Base-by-base conservation (phyloP, 2,888 invertebrate genomes). In the Euplagia quadripunctaria region DNA sequence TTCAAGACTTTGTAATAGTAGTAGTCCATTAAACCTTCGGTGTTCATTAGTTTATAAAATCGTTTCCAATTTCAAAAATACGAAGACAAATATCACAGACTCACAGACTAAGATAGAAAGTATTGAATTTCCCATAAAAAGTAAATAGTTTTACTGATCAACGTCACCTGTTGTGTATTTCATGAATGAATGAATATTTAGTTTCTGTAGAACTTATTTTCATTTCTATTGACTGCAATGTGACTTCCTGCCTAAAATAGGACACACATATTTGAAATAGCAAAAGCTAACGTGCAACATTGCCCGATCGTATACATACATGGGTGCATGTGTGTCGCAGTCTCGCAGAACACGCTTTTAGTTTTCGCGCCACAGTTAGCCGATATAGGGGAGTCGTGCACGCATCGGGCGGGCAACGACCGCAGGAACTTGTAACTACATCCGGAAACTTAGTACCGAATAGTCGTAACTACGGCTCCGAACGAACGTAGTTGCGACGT, bases 391-490 rank as follows among this genome's bases (percentile, higher is more conserved):
- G 92, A 94, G 91, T 90, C 91, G 91, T 86, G 90, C 93, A 92
- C 93, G 93, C 93, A 91, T 87, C 88, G 86, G 84, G 87, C 94
- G 94, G 94, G 89, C 95, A 95, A 93, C 94, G 95, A 95, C 95
- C 95, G 94, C 92, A 92, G 90, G 95, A 95, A 95, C 95, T 95
- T 96, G 95, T 94, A 94, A 95, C 95, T 94, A 95, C 94, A 94
- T 95, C 92, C 89, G 90, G 87, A 86, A 83, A 84, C 86, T 84
- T 87, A 82, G 83, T 81, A 84, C 78, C 86, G 83, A 78, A 94
- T 90, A 85, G 92, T 78, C 92, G 87, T 90, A 94, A 94, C 89
- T 88, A 82, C 87, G 75, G 82, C 80, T 73, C 65, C 73, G 65
- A 72, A 70, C 68, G 65, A 71, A 72, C 75, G 84, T 78, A 51